Base-by-base conservation (phyloP, 2,797 vertebrate genomes). In the Sebastes cheni region DNA sequence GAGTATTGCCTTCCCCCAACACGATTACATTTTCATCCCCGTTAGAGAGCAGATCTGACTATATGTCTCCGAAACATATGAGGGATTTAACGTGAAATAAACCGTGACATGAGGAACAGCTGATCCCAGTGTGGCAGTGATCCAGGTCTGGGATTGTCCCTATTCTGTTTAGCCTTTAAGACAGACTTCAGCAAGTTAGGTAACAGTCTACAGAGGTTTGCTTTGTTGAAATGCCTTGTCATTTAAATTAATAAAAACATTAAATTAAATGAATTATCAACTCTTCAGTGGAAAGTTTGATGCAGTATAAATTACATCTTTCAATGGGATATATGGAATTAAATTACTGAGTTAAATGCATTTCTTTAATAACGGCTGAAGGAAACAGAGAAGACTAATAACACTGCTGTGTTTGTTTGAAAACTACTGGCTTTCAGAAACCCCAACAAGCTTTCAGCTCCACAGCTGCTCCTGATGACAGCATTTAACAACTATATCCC, bases 391-490 rank as follows among this genome's bases (percentile, higher is more conserved):
- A 50, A 62, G 55, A 83, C 55, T 84, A 82, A 86, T 85, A 70
- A 78, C 27, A 27, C n/a, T 23, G 32, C 42, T 52, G 36, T 56
- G 32, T 73, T 73, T 77, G 75, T 77, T 66, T 30, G 36, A 32
- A 60, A 67, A 86, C 39, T 23, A 22, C 29, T 23, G 52, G 54
- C 68, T 65, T 85, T 75, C 30, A 60, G 18, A 72, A 72, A 72
- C 25, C 18, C 29, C 62, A 56, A 67, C 39, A 55, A 60, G 78
- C 82, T 61, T 69, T 79, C 60, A 81, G 84, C 71, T 68, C 30
- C 52, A 70, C 81, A 80, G 69, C 77, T 83, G 84, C 81, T 61
- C 84, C 69, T 86, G 73, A 89, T 71, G 75, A 71, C 74, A 83
- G 70, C 78, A 83, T 86, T 89, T 82, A 85, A 74, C 80, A 73